A percentile compares a stretch with the other conserved stretches of the same genome.
These are phyloP conservation scores for Martes martes DNA, from an alignment of 2,113 vertebrate species.

Conservation along the genomic window DNA sequence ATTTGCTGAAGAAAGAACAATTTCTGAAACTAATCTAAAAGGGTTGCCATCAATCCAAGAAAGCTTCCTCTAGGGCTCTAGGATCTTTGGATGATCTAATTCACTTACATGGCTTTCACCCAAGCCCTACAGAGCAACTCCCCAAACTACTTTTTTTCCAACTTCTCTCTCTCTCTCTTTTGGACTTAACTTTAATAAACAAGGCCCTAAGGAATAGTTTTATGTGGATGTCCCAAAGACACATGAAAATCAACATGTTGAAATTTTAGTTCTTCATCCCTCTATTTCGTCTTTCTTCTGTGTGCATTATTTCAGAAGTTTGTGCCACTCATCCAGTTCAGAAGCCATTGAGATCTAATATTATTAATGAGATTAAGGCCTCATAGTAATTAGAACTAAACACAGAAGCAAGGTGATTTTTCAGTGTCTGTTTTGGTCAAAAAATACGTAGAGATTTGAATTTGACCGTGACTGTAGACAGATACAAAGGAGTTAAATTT, in stretches of 20 bases:
- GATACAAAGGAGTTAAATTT: background rate
- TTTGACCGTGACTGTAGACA: background rate
- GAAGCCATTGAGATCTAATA: background rate
- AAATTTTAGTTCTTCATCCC: background rate
- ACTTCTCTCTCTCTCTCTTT: background rate
- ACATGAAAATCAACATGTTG: background rate
- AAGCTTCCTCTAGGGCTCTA: too few species aligned
- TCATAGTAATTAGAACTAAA: background rate
- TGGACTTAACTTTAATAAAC: background rate
- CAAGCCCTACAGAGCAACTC: background rate
- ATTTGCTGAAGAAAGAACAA: background rate
- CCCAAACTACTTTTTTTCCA: background rate
- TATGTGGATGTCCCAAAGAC: background rate
- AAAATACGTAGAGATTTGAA: background rate
- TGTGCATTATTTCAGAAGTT: background rate
- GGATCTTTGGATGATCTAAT: background rate
- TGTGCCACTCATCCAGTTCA: background rate
- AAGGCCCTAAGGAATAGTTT: background rate
- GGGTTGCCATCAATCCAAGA: background rate
- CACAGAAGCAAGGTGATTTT: background rate
- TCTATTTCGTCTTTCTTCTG: background rate
- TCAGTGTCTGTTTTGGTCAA: background rate
- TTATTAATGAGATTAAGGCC: background rate
- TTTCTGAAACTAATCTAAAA: background rate
- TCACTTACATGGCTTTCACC: background rate